Evolutionary conservation across 2,113 vertebrate species (phyloP).

Genomic region (Vanacampus margaritifer): DNA sequence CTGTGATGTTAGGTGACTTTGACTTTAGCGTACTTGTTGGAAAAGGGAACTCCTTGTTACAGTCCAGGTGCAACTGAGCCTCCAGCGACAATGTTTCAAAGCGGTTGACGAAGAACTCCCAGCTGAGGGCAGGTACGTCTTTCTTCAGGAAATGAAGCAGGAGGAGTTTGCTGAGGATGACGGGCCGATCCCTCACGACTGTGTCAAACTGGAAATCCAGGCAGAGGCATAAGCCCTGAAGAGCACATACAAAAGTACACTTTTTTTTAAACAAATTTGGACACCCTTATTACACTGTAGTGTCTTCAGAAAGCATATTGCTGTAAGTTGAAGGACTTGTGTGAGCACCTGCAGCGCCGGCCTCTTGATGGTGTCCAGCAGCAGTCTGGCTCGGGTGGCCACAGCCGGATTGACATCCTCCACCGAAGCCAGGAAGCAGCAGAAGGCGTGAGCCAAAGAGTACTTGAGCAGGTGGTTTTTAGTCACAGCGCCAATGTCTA

Average conservation of each 20-base stretch:
- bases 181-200: constrained; percentile 93
- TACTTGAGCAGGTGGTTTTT: constrained; percentile 98
- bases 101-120: constrained; percentile 99
- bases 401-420: constrained; percentile 98
- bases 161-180: constrained; percentile 94
- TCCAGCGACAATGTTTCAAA: constrained; percentile 98
- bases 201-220: constrained; percentile 99
- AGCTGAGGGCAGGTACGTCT: constrained; percentile 95
- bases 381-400: constrained; percentile 89
- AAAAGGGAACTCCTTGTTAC: constrained; percentile 99
- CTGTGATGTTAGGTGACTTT: background rate
- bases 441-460: constrained; percentile 93
- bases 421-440: constrained; percentile 93
- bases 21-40: constrained; percentile 84
- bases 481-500: constrained; percentile 96
- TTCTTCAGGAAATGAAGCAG: constrained; percentile 93
- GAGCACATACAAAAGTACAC: constrained; percentile 10
- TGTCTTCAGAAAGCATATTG: background rate
- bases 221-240: constrained; percentile 92
- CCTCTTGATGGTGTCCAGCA: constrained; percentile 94
- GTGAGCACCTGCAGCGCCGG: constrained; percentile 87
- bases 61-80: constrained; percentile 96
- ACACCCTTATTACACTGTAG: no score
- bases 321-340: background rate
- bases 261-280: no score